Evolutionary conservation across 2,888 invertebrate genomes (phyloP).

Genomic region (Cheilosia scutellata): DNA sequence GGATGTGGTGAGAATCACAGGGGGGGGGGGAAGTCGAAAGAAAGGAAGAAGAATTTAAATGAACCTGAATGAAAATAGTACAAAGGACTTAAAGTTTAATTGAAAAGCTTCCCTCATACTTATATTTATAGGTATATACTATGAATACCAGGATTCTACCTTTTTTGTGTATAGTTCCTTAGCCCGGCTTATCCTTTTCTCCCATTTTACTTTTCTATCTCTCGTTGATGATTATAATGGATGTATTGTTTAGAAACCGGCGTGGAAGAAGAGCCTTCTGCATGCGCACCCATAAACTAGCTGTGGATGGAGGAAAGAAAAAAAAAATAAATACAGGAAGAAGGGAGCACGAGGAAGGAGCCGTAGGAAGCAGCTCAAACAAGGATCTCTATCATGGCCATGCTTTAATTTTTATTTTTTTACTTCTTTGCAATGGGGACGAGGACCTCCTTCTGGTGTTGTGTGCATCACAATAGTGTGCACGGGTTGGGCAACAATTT

Average conservation of each 20-base stretch:
- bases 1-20: conserved; percentile 8
- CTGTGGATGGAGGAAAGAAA: conserved; percentile 29
- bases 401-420: conserved; percentile 21
- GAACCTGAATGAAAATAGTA: conserved; percentile 71
- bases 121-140: background rate
- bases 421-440: background rate
- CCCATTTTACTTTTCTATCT: conserved; percentile 52
- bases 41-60: conserved; percentile 54
- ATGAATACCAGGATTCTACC: conserved; percentile 20
- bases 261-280: conserved; percentile 43
- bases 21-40: conserved; percentile 19
- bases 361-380: conserved; percentile 49
- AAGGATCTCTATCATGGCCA: conserved; percentile 68
- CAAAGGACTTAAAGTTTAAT: conserved; percentile 75
- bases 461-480: conserved; percentile 33
- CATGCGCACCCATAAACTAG: conserved; percentile 54
- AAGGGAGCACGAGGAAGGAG: conserved; percentile 30
- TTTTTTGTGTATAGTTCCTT: background rate
- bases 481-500: conserved; percentile 4
- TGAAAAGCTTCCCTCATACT: conserved; percentile 63
- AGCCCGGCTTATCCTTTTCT: conserved; percentile 52
- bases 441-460: conserved; percentile 39
- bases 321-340: conserved; percentile 9
- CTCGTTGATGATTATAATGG: conserved; percentile 70
- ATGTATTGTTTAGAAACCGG: conserved; percentile 69